phyloP scores from a whole-genome alignment of 2,888 invertebrate genomes.

The Tipula lateralis region DNA sequence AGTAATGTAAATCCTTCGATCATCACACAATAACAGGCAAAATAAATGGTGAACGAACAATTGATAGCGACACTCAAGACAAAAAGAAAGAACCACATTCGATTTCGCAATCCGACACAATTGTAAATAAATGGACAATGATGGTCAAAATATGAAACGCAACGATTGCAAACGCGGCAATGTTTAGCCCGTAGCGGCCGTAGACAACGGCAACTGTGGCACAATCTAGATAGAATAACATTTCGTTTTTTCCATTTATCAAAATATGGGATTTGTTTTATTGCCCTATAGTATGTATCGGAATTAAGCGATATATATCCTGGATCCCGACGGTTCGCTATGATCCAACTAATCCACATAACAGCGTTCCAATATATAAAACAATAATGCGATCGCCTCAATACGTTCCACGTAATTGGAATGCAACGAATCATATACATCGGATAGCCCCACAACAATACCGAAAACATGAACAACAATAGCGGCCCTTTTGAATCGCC shows the following conservation, averaged over 20 bases:
- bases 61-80: constrained; percentile 83
- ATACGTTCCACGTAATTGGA: constrained; percentile 83
- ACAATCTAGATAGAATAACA: constrained; percentile 72
- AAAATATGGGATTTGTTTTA: constrained; percentile 87
- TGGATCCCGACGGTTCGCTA: constrained; percentile 83
- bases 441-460: constrained; percentile 87
- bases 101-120: constrained; percentile 85
- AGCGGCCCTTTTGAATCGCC: constrained; percentile 87
- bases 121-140: constrained; percentile 95
- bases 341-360: constrained; percentile 91
- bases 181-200: constrained; percentile 86
- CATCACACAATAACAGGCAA: constrained; percentile 78
- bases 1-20: constrained; percentile 78
- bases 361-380: constrained; percentile 86
- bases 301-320: constrained; percentile 86
- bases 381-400: constrained; percentile 80
- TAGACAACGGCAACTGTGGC: constrained; percentile 86
- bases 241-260: constrained; percentile 89
- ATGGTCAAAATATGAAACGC: constrained; percentile 86
- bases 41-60: constrained; percentile 81
- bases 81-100: constrained; percentile 90
- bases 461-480: constrained; percentile 77
- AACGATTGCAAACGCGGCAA: constrained; percentile 85
- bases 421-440: constrained; percentile 88
- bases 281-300: constrained; percentile 83